A percentile compares a stretch with the other conserved stretches of the same genome.
These are phyloP conservation scores for Ormyrus rosae DNA, from an alignment of 2,888 invertebrate species.

Conservation along the genomic window DNA sequence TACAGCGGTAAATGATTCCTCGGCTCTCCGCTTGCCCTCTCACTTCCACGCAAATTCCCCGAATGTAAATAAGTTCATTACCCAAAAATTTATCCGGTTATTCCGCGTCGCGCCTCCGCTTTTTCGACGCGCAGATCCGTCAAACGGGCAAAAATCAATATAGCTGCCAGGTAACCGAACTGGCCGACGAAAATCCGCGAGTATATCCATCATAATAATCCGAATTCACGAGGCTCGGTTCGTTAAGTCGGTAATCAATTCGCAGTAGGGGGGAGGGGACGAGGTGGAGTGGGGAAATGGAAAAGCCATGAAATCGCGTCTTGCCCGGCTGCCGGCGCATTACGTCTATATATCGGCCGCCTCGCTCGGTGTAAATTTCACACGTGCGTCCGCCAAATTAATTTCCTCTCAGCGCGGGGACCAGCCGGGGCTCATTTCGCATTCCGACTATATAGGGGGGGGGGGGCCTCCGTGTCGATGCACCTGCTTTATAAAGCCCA, in stretches of 20 bases:
- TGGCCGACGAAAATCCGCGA: neutral
- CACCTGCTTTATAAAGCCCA: no score
- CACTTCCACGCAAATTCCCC: neutral
- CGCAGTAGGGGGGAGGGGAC: no score
- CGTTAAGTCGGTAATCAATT: constrained; percentile 37
- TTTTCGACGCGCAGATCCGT: no score
- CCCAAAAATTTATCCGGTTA: no score
- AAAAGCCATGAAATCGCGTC: constrained; percentile 20
- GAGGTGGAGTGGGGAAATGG: neutral
- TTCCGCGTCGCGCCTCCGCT: no score
- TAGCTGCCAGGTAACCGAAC: no score
- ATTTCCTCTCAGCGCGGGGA: constrained; percentile 59
- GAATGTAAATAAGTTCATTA: constrained; percentile 5
- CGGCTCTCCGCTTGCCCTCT: neutral
- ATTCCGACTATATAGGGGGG: constrained; percentile 59
- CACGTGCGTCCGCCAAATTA: constrained; percentile 64
- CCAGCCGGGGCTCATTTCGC: constrained; percentile 62
- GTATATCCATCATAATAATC: constrained; percentile 13
- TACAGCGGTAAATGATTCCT: constrained; percentile 32
- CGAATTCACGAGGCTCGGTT: constrained; percentile 13
- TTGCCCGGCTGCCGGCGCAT: neutral
- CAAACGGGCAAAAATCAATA: no score
- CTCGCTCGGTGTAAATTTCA: constrained; percentile 43
- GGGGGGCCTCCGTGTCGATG: neutral
- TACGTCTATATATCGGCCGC: constrained; percentile 10